Base-by-base conservation (phyloP, 2,888 invertebrate genomes). In the Gibbula magus region DNA sequence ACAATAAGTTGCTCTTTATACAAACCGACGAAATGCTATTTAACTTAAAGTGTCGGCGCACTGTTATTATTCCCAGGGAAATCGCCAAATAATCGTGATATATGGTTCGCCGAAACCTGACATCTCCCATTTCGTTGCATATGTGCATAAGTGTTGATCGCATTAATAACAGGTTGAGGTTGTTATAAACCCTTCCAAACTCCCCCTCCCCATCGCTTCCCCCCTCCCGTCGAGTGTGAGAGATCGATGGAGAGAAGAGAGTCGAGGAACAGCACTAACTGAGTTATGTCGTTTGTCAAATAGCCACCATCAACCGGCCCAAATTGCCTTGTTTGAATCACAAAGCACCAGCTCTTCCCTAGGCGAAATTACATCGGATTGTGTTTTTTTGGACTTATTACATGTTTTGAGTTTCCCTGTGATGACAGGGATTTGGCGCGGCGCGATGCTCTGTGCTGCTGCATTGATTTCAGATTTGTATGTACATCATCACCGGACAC, bases 61-160 rank as follows among this genome's bases (percentile, higher is more conserved):
- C 29, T 25, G 18, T 61, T 29, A 61, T 61, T 29, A 61, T 25
- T 61, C 22, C 29, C 29, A 29, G 61, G 61, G n/a, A 61, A 61
- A 61, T 61, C 29, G 29, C 61, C 61, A 61, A 61, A 61, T 61
- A 61, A 61, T 61, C 61, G 18, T 61, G 61, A 61, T 61, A 61
- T 61, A 61, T 61, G 29, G 61, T 61, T 61, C 29, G 29, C 61
- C 22, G 61, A 29, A 61, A 61, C 61, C 61, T 25, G 22, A 13
- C 29, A 61, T 29, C 25, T 61, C 29, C 61, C 29, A 61, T 61
- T 61, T 29, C 29, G 61, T 22, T 61, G 61, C 61, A 61, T 61
- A 61, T 61, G 61, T 61, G 61, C 61, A 61, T 61, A 61, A 61
- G 61, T 61, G 61, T 61, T 61, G 61, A 61, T 61, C 61, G 29